Base-by-base conservation (phyloP, 2,797 vertebrate species). In the Neosalanx taihuensis region DNA sequence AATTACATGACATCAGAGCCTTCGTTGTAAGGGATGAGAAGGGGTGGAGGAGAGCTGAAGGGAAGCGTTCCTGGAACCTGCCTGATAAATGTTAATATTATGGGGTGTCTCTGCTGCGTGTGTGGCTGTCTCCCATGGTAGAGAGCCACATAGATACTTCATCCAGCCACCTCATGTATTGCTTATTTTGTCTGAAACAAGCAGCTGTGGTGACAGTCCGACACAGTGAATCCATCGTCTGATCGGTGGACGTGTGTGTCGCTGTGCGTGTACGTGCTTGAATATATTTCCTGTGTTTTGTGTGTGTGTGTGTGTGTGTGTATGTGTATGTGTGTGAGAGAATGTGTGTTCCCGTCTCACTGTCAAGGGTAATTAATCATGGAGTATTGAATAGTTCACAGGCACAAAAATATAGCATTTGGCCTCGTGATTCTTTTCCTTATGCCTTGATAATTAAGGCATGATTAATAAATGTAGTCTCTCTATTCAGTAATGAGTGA, bases 381-480 rank as follows among this genome's bases (percentile, higher is more conserved):
- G 72, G 37, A 72, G 67, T 30, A 74, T 33, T 76, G 80, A 84
- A 67, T 30, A 60, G 78, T 85, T 87, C 83, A 75, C 76, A 79
- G 75, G 71, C 69, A 73, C 69, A 76, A 79, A 88, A 85, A 85
- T 78, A 74, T 73, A 64, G 73, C 75, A 76, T 83, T 83, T 82
- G 75, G 78, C 83, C 71, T 78, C 66, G 73, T 73, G 67, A 72
- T 82, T 83, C 49, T 71, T 85, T 73, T 76, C 76, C 66, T 75
- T 80, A 80, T 53, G 68, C 84, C 88, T 89, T 89, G 79, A 90
- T 92, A 92, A 92, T 92, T 90, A 90, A 81, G 80, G 78, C 75
- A 71, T 87, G 81, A 85, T 89, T 89, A 88, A 92, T 87, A 87
- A 89, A 89, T 85, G 61, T 72, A 79, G 84, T 60, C 81, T 77